Evolutionary conservation across 1,140 invertebrate species (phyloP).

Genomic region (Adelges cooleyi): DNA sequence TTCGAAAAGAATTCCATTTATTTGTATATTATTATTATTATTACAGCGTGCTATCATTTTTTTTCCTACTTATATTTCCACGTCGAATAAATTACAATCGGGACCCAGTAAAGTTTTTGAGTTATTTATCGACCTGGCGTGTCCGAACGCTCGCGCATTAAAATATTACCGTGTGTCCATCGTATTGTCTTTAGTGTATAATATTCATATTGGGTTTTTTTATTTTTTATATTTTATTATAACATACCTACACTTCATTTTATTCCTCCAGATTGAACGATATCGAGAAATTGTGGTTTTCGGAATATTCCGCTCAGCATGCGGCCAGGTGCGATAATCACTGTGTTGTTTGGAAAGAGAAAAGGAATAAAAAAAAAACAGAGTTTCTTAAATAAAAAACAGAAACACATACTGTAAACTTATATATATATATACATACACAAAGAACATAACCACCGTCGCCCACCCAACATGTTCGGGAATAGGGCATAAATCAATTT

Average conservation of each 20-base stretch:
- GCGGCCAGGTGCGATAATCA: slow-evolving; percentile 28
- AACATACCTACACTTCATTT: not conserved
- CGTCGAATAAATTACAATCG: slow-evolving; percentile 28
- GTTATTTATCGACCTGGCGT: slow-evolving; percentile 28
- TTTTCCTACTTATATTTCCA: not conserved
- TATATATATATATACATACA: not conserved
- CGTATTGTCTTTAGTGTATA: slow-evolving; percentile 6
- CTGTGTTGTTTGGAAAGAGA: not conserved
- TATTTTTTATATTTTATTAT: too few relatives aligned
- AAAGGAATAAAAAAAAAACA: not conserved
- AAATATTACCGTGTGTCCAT: slow-evolving; percentile 6
- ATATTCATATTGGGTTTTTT: slow-evolving; percentile 8
- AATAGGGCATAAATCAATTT: slow-evolving; percentile 26
- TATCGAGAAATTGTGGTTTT: slow-evolving; percentile 27
- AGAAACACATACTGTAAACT: not conserved
- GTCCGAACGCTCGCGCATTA: slow-evolving; percentile 19
- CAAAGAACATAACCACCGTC: slow-evolving; percentile 13
- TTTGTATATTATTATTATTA: too few relatives aligned
- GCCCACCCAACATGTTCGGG: slow-evolving; percentile 22
- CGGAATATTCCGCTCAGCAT: slow-evolving; percentile 22
- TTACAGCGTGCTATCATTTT: too few relatives aligned
- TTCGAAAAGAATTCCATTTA: not conserved
- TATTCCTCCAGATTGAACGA: slow-evolving; percentile 18
- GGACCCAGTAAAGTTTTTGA: slow-evolving; percentile 18
- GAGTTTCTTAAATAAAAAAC: not conserved